Conservation (phyloP, 1,140 invertebrate species). For the Hylyphantes graminicola region DNA sequence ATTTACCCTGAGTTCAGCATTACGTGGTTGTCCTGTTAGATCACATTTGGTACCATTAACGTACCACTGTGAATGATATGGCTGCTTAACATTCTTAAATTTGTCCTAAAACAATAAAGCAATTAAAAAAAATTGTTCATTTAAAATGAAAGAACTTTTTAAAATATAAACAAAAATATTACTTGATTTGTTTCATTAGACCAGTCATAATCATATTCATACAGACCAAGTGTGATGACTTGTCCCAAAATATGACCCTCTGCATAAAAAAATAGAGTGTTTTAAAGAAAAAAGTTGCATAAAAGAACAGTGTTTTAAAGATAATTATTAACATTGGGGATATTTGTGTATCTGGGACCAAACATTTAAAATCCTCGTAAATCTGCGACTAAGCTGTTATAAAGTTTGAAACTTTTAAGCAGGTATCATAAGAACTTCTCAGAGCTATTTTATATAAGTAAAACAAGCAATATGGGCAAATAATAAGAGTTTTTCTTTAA, state of each 20-base stretch:
- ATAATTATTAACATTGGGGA: background rate
- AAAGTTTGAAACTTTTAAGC: background rate
- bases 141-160: no score
- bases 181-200: conserved; percentile 65
- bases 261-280: conserved; percentile 63
- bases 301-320: background rate
- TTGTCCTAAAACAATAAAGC: conserved; percentile 41
- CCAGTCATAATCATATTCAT: conserved; percentile 71
- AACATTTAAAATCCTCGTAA: background rate
- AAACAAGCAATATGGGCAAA: no score
- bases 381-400: background rate
- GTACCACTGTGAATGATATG: conserved; percentile 71
- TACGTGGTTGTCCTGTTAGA: conserved; percentile 67
- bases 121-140: background rate
- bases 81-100: conserved; percentile 60
- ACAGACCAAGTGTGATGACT: conserved; percentile 69
- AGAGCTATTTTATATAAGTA: no score
- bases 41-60: conserved; percentile 71
- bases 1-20: conserved; percentile 70
- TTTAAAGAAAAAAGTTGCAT: background rate
- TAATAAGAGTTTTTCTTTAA: no score
- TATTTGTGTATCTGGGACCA: no score
- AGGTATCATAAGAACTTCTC: background rate
- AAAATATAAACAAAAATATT: background rate
- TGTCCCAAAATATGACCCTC: conserved; percentile 68